Percentiles rank a stretch among this genome's conserved stretches.
Evolutionary conservation across 1,140 invertebrate species (phyloP).

Genomic region (Cydia pomonella): DNA sequence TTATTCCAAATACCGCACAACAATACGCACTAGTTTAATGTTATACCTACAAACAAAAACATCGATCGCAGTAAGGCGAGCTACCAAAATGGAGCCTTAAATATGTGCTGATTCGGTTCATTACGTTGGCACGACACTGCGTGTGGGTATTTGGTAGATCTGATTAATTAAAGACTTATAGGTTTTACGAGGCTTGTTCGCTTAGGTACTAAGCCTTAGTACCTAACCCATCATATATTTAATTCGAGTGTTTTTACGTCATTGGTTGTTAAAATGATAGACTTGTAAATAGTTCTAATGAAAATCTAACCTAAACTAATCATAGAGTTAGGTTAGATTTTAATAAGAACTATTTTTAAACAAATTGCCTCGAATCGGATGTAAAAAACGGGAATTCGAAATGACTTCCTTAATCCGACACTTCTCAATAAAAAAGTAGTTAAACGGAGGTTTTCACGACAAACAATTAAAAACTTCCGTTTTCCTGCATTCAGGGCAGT

Average conservation of each 20-base stretch:
- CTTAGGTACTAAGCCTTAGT: no score
- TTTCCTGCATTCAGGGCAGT: no score
- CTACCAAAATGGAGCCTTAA: not conserved
- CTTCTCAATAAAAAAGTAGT: no score
- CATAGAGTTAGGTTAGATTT: no score
- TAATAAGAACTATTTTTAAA: no score
- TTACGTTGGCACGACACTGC: not conserved
- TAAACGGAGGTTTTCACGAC: no score
- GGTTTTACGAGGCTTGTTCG: not conserved
- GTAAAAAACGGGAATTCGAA: no score
- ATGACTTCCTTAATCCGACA: no score
- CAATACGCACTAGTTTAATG: not conserved
- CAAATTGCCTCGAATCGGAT: no score
- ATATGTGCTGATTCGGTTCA: not conserved
- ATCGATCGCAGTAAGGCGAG: not conserved
- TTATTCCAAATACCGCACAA: not conserved
- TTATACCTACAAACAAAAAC: not conserved
- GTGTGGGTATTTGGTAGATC: not conserved
- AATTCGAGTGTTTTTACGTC: not conserved
- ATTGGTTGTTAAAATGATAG: not conserved
- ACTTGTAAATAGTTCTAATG: not conserved
- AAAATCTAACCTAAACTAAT: not conserved
- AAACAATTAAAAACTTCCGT: no score
- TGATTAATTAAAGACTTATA: slow-evolving; percentile 9
- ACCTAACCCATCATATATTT: not conserved